Conservation (phyloP, 2,888 invertebrate species). For the Lissonota sp. region DNA sequence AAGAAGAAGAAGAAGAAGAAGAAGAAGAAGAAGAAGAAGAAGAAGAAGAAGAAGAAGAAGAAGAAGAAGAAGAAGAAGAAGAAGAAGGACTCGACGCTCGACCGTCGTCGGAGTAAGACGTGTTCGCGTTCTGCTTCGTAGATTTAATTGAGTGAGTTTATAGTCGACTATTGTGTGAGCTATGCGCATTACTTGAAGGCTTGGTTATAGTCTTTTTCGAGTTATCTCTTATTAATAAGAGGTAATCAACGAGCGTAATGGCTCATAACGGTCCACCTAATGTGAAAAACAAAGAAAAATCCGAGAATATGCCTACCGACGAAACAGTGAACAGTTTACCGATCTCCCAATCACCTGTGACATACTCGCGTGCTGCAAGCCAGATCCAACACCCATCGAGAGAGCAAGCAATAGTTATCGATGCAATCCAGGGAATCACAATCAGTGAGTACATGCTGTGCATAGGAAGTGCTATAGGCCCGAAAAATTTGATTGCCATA, state of each 20-base stretch:
- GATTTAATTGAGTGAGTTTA: background rate
- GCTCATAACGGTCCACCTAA: background rate
- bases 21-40: too few species aligned
- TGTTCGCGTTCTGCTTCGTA: background rate
- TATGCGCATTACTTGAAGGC: constrained; percentile 16
- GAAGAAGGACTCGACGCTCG: constrained; percentile 9
- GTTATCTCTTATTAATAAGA: background rate
- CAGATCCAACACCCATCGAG: constrained; percentile 17
- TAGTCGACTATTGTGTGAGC: background rate
- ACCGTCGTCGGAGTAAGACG: constrained; percentile 25
- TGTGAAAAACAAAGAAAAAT: background rate
- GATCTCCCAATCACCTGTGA: background rate
- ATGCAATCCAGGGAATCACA: constrained; percentile 29
- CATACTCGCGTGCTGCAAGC: constrained; percentile 3
- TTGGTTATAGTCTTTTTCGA: background rate
- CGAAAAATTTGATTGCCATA: constrained; percentile 23
- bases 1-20: too few species aligned
- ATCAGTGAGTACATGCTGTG: constrained; percentile 32
- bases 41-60: too few species aligned
- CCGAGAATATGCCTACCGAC: constrained; percentile 13
- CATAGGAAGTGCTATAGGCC: constrained; percentile 25
- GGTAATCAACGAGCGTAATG: background rate
- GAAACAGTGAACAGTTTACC: background rate
- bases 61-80: too few species aligned
- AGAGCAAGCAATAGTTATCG: constrained; percentile 27